A percentile compares a stretch with the other conserved stretches of the same genome.
These are phyloP conservation scores for Rhipidura dahli DNA, from an alignment of 2,113 vertebrate species.

Conservation along the genomic window DNA sequence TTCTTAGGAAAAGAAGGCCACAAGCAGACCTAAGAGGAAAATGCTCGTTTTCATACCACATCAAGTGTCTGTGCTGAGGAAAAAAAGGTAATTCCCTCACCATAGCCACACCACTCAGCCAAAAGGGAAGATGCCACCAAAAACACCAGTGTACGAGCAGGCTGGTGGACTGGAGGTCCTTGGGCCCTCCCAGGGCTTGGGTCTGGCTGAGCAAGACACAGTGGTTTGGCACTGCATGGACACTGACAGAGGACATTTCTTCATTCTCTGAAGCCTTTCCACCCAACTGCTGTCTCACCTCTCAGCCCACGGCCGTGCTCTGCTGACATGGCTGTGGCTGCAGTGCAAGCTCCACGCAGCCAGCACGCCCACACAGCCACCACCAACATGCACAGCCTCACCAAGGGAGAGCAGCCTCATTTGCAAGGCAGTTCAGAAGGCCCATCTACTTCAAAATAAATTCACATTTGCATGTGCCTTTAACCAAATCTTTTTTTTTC, in stretches of 20 bases:
- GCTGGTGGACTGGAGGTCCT: background rate
- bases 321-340: background rate
- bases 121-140: background rate
- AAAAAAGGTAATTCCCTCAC: background rate
- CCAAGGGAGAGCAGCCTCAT: background rate
- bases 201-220: background rate
- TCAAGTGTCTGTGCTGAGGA: background rate
- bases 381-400: fast-evolving
- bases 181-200: fast-evolving
- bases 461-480: background rate
- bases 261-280: background rate
- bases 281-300: background rate
- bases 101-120: background rate
- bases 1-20: background rate
- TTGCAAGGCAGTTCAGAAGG: background rate
- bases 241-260: background rate
- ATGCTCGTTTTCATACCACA: background rate
- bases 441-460: background rate
- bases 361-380: background rate
- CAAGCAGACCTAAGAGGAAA: background rate
- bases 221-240: background rate
- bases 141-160: background rate
- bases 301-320: fast-evolving
- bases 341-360: fast-evolving
- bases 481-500: background rate